Conservation (phyloP, 2,113 vertebrate genomes). For the Osmerus mordax region DNA sequence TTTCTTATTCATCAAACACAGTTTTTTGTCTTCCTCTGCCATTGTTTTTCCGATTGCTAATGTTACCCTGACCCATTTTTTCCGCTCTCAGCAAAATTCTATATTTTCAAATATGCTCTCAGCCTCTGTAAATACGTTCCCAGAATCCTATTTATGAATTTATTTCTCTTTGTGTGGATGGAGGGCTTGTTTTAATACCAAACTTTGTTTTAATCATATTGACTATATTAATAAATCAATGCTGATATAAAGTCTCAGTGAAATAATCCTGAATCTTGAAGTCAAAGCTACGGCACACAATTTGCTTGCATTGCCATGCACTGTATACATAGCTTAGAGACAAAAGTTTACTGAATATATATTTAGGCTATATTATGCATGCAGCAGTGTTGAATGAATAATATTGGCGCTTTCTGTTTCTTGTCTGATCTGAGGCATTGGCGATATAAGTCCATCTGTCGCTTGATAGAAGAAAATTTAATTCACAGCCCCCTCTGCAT, state of each 20-base stretch:
- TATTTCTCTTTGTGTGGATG: slow-evolving; percentile 45
- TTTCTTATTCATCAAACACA: slow-evolving; percentile 47
- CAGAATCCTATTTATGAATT: slow-evolving; percentile 59
- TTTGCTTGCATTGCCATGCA: slow-evolving; percentile 46
- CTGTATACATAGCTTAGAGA: slow-evolving; percentile 41
- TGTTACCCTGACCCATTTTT: slow-evolving; percentile 62
- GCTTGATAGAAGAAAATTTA: slow-evolving; percentile 67
- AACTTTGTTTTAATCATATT: slow-evolving; percentile 59
- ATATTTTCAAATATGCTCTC: slow-evolving; percentile 62
- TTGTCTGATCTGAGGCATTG: slow-evolving; percentile 57
- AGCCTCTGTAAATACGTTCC: slow-evolving; percentile 64
- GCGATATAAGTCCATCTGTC: slow-evolving; percentile 68
- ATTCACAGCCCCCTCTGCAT: slow-evolving; percentile 62
- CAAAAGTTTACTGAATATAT: slow-evolving; percentile 53
- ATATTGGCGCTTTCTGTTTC: slow-evolving; percentile 56
- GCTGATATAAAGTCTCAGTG: slow-evolving; percentile 42
- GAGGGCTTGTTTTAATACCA: slow-evolving; percentile 39
- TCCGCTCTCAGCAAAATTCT: slow-evolving; percentile 58
- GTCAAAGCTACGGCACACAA: slow-evolving; percentile 39
- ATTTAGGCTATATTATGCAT: slow-evolving; percentile 60
- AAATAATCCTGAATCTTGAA: slow-evolving; percentile 47
- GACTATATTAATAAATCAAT: slow-evolving; percentile 58
- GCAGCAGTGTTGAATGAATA: slow-evolving; percentile 57
- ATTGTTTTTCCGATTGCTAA: slow-evolving; percentile 54
- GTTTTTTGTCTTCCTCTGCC: slow-evolving; percentile 43